Evolutionary conservation across 2,113 vertebrate species (phyloP), one percentile per base, ranked within the genome.

Genomic region (Miniopterus natalensis): DNA sequence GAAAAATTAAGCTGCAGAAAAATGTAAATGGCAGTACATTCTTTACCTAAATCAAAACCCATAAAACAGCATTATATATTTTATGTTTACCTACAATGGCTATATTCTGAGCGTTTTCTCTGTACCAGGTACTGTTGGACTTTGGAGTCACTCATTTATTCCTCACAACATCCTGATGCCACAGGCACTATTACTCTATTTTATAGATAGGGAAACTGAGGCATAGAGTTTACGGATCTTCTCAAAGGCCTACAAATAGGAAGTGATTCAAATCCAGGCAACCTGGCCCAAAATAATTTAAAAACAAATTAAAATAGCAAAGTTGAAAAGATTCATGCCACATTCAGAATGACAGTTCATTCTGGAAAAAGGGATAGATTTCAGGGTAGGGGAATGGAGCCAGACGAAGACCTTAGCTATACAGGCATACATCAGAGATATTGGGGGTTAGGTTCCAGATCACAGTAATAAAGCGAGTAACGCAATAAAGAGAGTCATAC

Each of bases 231-330:
- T 68, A 51, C 77, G 25, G 25, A 86, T 84, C 73, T 95, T 86
- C 63, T 86, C 55, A 68, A 86, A 93, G 49, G 84, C 27, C 49
- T 85, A 71, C 20, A 86, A 45, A 88, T n/a, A 61, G 53, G 25
- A 95, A 92, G 45, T 40, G 51, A 81, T 93, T 84, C 31, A 80
- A 93, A 95, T 42, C 5, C 29, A 81, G 71, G 65, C 25, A 89
- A 7, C 31, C 47, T 57, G 20, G 36, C 84, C 20, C 57, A 75
- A 84, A 79, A 84, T 36, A 21, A 21, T 59, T 8, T 8, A 59
- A 21, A 75, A 71, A 86, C 61, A 31, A 45, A 21, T 36, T 36
- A 23, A 63, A 65, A 83, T 57, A 27, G 42, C 29, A 66, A 84
- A 93, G 55, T 77, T 79, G 59, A 40, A 68, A 84, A 83, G n/a